Conservation (phyloP, 2,888 invertebrate species). For the Scrobipalpa costella region DNA sequence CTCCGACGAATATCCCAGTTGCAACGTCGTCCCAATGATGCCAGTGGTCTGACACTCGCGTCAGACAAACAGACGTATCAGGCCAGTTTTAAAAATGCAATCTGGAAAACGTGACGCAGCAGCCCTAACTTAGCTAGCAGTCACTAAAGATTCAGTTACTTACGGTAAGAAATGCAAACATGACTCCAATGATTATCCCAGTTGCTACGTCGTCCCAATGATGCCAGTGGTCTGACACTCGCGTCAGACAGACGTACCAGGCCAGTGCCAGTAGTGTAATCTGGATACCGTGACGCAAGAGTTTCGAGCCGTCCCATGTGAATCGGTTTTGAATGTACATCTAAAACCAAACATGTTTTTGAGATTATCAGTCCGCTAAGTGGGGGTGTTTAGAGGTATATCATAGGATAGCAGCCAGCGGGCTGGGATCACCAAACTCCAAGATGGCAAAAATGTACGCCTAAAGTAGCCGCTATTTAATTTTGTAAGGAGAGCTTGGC, state of each 20-base stretch:
- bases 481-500: too few species aligned
- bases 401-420: too few species aligned
- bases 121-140: neutral
- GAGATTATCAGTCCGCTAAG: neutral
- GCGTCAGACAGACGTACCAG: slow-evolving; percentile 87
- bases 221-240: slow-evolving; percentile 93
- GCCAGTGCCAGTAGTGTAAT: slow-evolving; percentile 84
- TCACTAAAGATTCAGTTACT: slow-evolving; percentile 32
- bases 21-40: too few species aligned
- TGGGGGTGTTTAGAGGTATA: too few species aligned
- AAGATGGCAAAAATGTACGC: too few species aligned
- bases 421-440: too few species aligned
- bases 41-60: too few species aligned
- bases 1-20: too few species aligned
- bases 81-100: too few species aligned
- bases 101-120: neutral
- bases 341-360: slow-evolving; percentile 60
- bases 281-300: slow-evolving; percentile 88
- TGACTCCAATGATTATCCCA: slow-evolving; percentile 84
- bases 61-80: too few species aligned
- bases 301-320: slow-evolving; percentile 86
- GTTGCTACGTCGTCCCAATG: slow-evolving; percentile 94
- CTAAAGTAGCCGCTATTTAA: too few species aligned
- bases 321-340: slow-evolving; percentile 89
- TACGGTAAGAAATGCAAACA: slow-evolving; percentile 77